Evolutionary conservation across 2,888 invertebrate species (phyloP), one percentile per base, ranked within the genome.

Genomic region (Meandrusa payeni): DNA sequence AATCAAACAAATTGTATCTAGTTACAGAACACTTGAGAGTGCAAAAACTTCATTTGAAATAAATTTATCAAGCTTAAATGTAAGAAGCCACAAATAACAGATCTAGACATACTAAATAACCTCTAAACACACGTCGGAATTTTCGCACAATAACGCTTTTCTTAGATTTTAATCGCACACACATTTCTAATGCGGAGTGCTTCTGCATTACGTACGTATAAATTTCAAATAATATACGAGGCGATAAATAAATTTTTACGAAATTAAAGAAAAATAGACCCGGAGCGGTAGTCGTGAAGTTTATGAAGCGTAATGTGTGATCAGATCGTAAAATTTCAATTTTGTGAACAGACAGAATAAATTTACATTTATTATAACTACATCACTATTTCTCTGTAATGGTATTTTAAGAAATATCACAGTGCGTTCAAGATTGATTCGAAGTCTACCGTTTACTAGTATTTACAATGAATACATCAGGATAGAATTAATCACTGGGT

Each of bases 81-180:
- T 26, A 28, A 38, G 13, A 28, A 3, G n/a, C 5, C 4, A 19
- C n/a, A 10, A 27, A 27, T 20, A 38, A 28, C 20, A 28, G 19
- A 20, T 9, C 11, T 28, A 3, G 17, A 9, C 28, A 5, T 12
- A 38, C 27, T 32, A 32, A 27, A 15, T 13, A 27, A 38, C 38
- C 19, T 28, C 11, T 11, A 11, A 32, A 28, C 2, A 10, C 19
- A 37, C 27, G 13, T 38, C 38, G 11, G 28, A 20, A 28, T 10
- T n/a, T 7, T 40, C 19, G n/a, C 17, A 4, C 24, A 26, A 31
- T 31, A 40, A 40, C 26, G 32, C 26, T 26, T 40, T 40, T 32
- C 24, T 26, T 11, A 32, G 17, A 17, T 15, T 24, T 26, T 24
- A 40, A 40, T 32, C 23, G 22, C 23, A 12, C 1, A 36, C 9